Evolutionary conservation across 53 echinoderm and acorn worm species (phyloP).

Genomic region (Antedon mediterranea): DNA sequence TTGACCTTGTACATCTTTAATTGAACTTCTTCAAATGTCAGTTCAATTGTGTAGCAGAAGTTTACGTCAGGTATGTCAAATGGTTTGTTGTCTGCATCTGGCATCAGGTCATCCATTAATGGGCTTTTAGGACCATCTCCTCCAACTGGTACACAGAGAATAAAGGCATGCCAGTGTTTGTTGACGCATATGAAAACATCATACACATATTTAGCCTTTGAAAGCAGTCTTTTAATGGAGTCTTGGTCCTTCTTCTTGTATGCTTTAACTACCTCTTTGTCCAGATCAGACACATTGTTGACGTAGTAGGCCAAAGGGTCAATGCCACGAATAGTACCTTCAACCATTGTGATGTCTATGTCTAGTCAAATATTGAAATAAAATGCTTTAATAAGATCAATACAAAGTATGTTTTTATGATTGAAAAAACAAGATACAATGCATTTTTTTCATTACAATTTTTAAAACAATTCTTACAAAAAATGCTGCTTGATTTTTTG

Average conservation of each 20-base stretch:
- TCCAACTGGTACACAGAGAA: constrained; percentile 16
- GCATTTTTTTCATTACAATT: no score
- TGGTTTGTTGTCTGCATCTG: constrained; percentile 12
- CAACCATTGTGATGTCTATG: constrained; percentile 13
- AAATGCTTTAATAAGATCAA: neutral
- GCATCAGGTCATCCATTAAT: constrained; percentile 4
- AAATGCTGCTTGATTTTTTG: no score
- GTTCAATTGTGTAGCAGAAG: constrained; percentile 24
- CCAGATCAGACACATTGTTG: constrained; percentile 27
- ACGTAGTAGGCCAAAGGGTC: constrained; percentile 43
- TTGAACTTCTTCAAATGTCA: constrained; percentile 16
- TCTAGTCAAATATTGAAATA: neutral
- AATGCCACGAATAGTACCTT: constrained; percentile 17
- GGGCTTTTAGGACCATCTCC: neutral
- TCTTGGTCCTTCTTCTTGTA: constrained; percentile 8
- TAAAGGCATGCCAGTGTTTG: constrained; percentile 25
- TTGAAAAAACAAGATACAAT: neutral
- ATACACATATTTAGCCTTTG: constrained; percentile 5
- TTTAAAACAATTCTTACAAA: no score
- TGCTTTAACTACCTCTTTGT: constrained; percentile 21
- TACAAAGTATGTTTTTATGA: neutral
- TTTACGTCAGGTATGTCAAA: constrained; percentile 23
- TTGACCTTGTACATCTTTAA: constrained; percentile 30
- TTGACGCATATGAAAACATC: constrained; percentile 23
- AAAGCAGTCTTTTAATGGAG: constrained; percentile 5